Evolutionary conservation across 92 coral and sea anemone genomes (phyloP), one percentile per base, ranked within the genome.

Genomic region (Heliopora coerulea): DNA sequence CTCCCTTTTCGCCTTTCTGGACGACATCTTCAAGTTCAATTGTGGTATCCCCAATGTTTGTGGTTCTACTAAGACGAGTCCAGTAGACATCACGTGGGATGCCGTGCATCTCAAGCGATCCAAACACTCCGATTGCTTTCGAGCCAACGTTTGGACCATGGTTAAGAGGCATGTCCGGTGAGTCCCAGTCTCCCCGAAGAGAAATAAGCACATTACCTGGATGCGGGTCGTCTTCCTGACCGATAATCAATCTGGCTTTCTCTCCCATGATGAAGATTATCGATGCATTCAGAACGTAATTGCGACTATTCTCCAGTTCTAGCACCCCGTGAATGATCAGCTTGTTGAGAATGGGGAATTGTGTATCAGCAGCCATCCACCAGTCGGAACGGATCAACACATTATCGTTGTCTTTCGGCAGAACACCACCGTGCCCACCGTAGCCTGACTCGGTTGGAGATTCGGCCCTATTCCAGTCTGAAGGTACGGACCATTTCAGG

Each of bases 351-450:
- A 61, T 49, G 13, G 97, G 97, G 20, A 91, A 65, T 12, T 56
- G 72, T 15, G 87, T 83, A 52, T 91, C 97, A 37, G 88, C 97
- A 44, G 88, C 90, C 97, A 91, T 91, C 88, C 90, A 86, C 97
- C 93, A 91, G 61, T 80, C 89, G 80, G 56, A 35, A 8, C 62
- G 62, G 52, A 91, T 91, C 54, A 88, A 80, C 75, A 91, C 91
- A 80, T 88, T 90, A 69, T 88, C 93, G 7, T 86, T 89, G 61
- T 91, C 87, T 18, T 35, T 59, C 0, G 97, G 97, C 24, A 91
- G 70, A 57, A 75, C 79, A 61, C 89, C 89, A 80, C 80, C 86
- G 72, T 91, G 70, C 3, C 97, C 97, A 19, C 97, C 97, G 52
- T 88, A 88, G 15, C 88, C 88, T 34, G 78, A 75, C 20, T 74